Conservation (phyloP, 2,113 vertebrate species). For the Uropsilus gracilis region DNA sequence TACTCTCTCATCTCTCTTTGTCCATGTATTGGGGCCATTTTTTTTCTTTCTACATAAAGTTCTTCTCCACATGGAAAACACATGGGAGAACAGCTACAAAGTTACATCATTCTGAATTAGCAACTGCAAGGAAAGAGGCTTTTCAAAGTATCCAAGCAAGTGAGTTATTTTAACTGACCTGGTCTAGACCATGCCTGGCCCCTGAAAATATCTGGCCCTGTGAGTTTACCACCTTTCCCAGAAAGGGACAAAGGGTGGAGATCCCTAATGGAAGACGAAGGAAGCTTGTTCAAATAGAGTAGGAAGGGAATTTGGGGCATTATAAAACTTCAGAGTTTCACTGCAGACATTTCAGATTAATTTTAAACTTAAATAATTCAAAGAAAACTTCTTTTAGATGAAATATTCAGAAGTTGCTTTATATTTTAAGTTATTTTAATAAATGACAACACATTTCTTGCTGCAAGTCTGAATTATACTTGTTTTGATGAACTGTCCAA, state of each 20-base stretch:
- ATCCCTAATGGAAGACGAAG: not conserved
- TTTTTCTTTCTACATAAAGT: not conserved
- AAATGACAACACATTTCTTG: not conserved
- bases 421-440: not conserved
- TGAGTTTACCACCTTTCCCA: accelerated
- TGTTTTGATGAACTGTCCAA: not conserved
- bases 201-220: not conserved
- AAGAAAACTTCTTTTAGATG: not conserved
- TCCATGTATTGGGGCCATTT: not conserved
- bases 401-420: slow-evolving; percentile 2
- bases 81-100: not conserved
- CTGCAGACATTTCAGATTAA: not conserved
- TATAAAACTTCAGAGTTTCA: not conserved
- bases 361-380: not conserved
- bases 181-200: accelerated
- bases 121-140: not conserved
- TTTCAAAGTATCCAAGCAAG: not conserved
- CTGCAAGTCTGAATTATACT: not conserved
- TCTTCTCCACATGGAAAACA: not conserved
- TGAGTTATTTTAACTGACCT: not conserved
- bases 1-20: not conserved
- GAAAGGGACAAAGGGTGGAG: accelerated
- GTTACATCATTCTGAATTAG: not conserved
- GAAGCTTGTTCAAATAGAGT: not conserved
- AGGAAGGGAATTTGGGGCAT: not conserved